Conservation (phyloP, 2,797 vertebrate genomes). For the Enteromius thamalakanensis region DNA sequence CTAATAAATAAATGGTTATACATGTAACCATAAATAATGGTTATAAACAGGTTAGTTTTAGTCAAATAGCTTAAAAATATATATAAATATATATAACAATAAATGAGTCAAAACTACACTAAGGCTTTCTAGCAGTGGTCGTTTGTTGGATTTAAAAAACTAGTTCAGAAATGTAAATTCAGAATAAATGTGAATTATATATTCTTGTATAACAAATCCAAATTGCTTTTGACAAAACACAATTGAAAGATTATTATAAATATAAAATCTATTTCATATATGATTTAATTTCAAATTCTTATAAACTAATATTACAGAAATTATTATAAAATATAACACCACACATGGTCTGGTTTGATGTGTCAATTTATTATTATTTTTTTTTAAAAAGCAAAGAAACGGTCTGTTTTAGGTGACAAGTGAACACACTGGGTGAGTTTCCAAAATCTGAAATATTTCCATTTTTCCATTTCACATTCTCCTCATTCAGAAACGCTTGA, state of each 20-base stretch:
- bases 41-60: background rate
- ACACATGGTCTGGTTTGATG: conserved; percentile 30
- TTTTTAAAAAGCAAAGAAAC: conserved; percentile 46
- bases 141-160: background rate
- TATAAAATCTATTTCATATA: background rate
- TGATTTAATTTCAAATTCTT: background rate
- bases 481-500: conserved; percentile 29
- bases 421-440: conserved; percentile 46
- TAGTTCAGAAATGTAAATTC: background rate
- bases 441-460: conserved; percentile 26
- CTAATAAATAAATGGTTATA: background rate
- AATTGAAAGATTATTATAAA: background rate
- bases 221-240: background rate
- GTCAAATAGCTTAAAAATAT: background rate
- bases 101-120: background rate
- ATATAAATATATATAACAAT: background rate
- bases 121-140: background rate
- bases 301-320: background rate
- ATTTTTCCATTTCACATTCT: conserved; percentile 11
- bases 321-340: background rate
- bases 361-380: conserved; percentile 49
- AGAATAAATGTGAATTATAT: background rate
- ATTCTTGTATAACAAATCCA: background rate
- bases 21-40: no score
- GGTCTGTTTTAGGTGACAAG: conserved; percentile 51